A percentile compares a stretch with the other conserved stretches of the same genome.
These are phyloP conservation scores for Microctonus hyperodae DNA, from an alignment of 2,888 invertebrate genomes.

Conservation along the genomic window DNA sequence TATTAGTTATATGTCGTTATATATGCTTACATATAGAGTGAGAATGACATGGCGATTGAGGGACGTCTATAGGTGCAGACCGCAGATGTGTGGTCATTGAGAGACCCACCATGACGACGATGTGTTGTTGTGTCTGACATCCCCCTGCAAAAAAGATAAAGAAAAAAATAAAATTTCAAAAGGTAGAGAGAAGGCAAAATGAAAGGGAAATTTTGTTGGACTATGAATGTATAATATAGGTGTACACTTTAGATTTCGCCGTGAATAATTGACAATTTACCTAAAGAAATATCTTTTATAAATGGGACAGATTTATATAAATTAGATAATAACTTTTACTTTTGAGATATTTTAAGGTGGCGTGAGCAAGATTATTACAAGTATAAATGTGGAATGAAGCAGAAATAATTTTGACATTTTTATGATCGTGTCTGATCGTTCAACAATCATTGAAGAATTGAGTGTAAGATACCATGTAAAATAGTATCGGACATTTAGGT, in stretches of 20 bases:
- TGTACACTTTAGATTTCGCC: conserved; percentile 11
- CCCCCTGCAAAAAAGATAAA: background rate
- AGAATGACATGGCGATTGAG: conserved; percentile 23
- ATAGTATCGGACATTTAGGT: background rate
- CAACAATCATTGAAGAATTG: background rate
- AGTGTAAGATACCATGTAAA: background rate
- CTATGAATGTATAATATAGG: too few relatives aligned
- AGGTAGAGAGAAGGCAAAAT: conserved; percentile 13
- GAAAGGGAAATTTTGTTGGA: conserved; percentile 5
- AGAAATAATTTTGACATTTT: background rate
- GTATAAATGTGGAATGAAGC: background rate
- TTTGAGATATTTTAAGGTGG: background rate
- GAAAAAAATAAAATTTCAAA: conserved; percentile 23
- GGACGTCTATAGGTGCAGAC: conserved; percentile 30
- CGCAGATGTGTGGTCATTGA: conserved; percentile 34
- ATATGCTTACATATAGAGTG: conserved; percentile 2
- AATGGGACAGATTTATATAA: background rate
- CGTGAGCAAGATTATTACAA: background rate
- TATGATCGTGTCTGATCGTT: conserved; percentile 5
- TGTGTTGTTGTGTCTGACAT: conserved; percentile 19
- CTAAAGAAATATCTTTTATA: background rate
- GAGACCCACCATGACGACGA: conserved; percentile 33
- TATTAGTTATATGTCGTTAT: conserved; percentile 11
- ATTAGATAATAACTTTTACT: background rate
- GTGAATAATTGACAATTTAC: conserved; percentile 9